Conservation (phyloP, 2,797 vertebrate species). For the Melanogrammus aeglefinus region DNA sequence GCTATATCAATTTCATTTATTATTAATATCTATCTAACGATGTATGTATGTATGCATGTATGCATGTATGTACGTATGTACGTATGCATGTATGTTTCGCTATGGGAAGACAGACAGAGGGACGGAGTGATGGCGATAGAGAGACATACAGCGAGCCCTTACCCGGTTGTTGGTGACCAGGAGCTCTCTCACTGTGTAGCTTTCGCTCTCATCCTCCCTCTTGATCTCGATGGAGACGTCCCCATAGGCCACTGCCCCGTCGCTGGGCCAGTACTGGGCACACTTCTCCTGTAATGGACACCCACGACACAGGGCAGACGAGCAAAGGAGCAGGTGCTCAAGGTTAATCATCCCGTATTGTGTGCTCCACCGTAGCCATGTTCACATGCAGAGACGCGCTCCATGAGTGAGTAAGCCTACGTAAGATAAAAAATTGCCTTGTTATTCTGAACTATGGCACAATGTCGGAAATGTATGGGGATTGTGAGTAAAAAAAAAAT, state of each 20-base stretch:
- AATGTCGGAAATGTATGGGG: neutral
- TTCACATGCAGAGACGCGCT: neutral
- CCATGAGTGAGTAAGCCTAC: neutral
- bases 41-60: too few species aligned
- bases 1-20: too few species aligned
- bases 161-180: conserved; percentile 94
- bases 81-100: too few species aligned
- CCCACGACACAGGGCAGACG: neutral
- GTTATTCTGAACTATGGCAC: neutral
- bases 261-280: conserved; percentile 95
- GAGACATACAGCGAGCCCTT: conserved; percentile 38
- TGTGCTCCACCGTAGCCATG: neutral
- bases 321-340: neutral
- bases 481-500: neutral
- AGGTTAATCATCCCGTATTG: neutral
- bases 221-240: conserved; percentile 95
- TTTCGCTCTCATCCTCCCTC: conserved; percentile 94
- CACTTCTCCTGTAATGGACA: conserved; percentile 85
- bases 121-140: neutral
- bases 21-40: too few species aligned
- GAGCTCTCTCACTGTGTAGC: conserved; percentile 94
- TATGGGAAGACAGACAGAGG: neutral
- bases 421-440: neutral
- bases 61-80: too few species aligned
- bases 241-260: conserved; percentile 82